Conservation (phyloP, 1,140 invertebrate species). For the Andricus grossulariae region DNA sequence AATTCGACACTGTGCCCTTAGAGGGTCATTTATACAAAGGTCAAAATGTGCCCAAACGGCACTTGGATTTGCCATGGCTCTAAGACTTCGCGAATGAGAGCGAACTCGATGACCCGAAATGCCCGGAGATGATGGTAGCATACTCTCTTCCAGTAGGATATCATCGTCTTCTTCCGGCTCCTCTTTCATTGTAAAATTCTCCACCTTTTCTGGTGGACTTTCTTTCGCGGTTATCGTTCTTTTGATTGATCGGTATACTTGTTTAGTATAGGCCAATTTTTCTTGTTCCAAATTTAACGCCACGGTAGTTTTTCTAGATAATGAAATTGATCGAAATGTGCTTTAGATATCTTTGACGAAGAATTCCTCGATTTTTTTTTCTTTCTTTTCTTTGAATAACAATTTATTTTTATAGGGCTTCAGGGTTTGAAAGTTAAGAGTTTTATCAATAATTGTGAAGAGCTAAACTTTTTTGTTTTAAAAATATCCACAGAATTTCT, state of each 20-base stretch:
- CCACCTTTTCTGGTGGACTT: conserved; percentile 36
- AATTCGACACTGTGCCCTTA: conserved; percentile 72
- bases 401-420: too few species aligned
- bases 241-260: too few species aligned
- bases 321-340: neutral
- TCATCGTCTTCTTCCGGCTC: conserved; percentile 70
- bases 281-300: neutral
- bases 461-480: too few species aligned
- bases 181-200: conserved; percentile 64
- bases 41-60: conserved; percentile 75
- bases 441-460: too few species aligned
- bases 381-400: neutral
- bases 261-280: too few species aligned
- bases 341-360: neutral
- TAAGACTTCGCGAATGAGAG: conserved; percentile 69
- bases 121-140: conserved; percentile 41
- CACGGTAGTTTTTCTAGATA: neutral
- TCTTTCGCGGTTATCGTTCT: too few species aligned
- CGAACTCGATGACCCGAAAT: conserved; percentile 56
- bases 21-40: conserved; percentile 69
- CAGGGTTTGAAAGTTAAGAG: too few species aligned
- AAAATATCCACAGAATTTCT: too few species aligned
- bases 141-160: conserved; percentile 56
- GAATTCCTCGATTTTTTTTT: neutral
- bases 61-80: conserved; percentile 74